Evolutionary conservation across 2,888 invertebrate genomes (phyloP), one percentile per base, ranked within the genome.

Genomic region (Clusia tigrina): DNA sequence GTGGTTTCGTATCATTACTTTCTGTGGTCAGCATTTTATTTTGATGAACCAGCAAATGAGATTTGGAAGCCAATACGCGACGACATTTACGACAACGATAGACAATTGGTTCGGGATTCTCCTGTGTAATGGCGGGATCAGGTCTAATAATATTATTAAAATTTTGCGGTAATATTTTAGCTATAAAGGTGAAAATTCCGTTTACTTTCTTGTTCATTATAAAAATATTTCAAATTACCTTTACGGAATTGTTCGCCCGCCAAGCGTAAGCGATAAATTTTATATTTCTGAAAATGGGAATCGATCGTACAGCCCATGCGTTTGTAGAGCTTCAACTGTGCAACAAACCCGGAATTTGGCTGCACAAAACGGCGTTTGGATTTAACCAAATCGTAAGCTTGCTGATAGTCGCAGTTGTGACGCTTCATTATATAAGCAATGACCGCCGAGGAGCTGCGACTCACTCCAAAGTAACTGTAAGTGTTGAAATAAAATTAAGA

Each of bases 381-480:
- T 80, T 90, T 90, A 0, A 93, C 91, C 67, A 83, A 72, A 51
- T 89, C 87, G 65, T 90, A 89, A 0, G 95, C 94, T 55, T 91
- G 89, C 37, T 88, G 86, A 71, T 90, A 91, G 62, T 88, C 87
- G 51, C 93, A 81, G n/a, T 88, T 84, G 78, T 93, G 89, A 71
- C 92, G 93, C 77, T 92, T 91, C 96, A 96, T 96, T 12, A 95
- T 83, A 80, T 91, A 95, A 0, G 93, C 95, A 62, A 95, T 90
- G 0, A 95, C 91, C 2, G 95, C 86, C 0, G 95, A 91, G 0
- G 95, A 93, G 80, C 96, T 96, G 59, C 96, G 88, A 0, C 96
- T 96, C 2, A 95, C 91, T 15, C 96, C 96, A 74, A 91, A 95
- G 80, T 94, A 94, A 83, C 92, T 93, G n/a, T n/a, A n/a, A n/a